Evolutionary conservation across 1,140 invertebrate genomes (phyloP).

Genomic region (Meteorus sp.): DNA sequence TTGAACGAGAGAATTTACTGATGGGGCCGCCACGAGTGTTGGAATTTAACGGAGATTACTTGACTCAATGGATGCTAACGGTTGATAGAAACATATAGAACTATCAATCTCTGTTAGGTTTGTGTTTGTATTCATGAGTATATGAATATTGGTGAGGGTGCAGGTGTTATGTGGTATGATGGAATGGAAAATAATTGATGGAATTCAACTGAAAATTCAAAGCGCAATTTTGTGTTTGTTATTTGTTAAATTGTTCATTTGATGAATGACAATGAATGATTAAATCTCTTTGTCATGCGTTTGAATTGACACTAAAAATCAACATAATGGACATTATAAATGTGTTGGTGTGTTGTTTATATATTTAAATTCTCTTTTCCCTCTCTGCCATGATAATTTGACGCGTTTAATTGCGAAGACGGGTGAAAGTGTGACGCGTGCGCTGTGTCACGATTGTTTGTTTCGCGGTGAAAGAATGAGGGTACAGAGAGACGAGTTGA

Average conservation of each 20-base stretch:
- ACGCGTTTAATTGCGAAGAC: conserved; percentile 31
- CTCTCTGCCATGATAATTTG: conserved; percentile 25
- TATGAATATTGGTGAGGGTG: no score
- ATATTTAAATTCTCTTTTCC: background rate
- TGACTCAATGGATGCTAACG: background rate
- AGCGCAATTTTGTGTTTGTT: no score
- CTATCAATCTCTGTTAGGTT: conserved; percentile 4
- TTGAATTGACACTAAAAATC: no score
- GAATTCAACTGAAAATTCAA: no score
- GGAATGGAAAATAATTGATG: no score
- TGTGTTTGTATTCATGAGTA: background rate
- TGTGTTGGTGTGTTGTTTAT: background rate
- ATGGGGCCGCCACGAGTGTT: background rate
- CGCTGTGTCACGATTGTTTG: conserved; percentile 25
- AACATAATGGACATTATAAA: no score
- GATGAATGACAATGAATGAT: conserved; percentile 10
- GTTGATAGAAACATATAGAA: background rate
- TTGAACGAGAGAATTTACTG: background rate
- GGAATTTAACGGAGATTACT: background rate
- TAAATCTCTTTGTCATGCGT: conserved; percentile 23
- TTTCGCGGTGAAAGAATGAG: background rate
- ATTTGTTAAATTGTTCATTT: no score
- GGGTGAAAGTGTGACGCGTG: conserved; percentile 34
- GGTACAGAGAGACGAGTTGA: background rate
- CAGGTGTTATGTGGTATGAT: no score